Evolutionary conservation across 2,888 invertebrate species (phyloP).

Genomic region (Callinectes sapidus): DNA sequence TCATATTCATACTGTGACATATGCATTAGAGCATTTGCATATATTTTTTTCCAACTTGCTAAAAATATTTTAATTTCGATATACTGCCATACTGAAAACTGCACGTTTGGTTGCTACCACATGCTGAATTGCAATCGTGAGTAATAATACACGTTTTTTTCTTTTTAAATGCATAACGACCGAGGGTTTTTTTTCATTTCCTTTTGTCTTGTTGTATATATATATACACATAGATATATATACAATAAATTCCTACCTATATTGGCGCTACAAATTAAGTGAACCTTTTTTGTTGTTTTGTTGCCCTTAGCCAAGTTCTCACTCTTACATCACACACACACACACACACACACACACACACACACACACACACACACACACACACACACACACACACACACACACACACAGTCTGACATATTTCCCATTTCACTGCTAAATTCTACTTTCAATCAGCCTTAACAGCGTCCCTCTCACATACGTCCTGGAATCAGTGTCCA

Average conservation of each 20-base stretch:
- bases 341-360: slow-evolving; percentile 25
- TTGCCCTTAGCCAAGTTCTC: too few relatives aligned
- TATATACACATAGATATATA: too few relatives aligned
- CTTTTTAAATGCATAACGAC: background rate
- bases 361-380: slow-evolving; percentile 24
- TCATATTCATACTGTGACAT: background rate
- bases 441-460: background rate
- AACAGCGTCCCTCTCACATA: background rate
- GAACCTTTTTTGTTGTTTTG: too few relatives aligned
- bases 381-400: slow-evolving; percentile 36
- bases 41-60: background rate
- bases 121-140: slow-evolving; percentile 1
- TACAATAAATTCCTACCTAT: too few relatives aligned
- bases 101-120: background rate
- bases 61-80: background rate
- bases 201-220: too few relatives aligned
- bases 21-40: background rate
- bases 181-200: background rate
- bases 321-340: too few relatives aligned
- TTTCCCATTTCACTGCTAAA: background rate
- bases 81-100: background rate
- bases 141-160: background rate
- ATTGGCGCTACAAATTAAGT: too few relatives aligned
- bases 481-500: background rate
- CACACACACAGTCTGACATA: background rate